These are phyloP conservation scores for Cephalopholis sonnerati DNA, from an alignment of 2,113 vertebrate species.

Conservation along the genomic window DNA sequence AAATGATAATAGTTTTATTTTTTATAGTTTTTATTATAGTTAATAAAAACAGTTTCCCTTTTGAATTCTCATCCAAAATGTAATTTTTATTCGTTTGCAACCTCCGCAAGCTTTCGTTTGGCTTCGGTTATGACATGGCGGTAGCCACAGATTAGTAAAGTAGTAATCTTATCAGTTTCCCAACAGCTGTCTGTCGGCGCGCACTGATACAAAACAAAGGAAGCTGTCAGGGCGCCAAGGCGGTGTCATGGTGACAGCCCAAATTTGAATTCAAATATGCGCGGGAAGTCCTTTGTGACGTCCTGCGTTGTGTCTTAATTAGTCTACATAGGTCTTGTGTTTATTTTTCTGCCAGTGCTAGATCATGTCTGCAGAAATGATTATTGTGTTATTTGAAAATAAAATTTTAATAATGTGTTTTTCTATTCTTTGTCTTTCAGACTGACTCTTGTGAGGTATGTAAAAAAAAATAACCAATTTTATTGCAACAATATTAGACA, in stretches of 20 bases:
- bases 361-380: neutral
- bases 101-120: neutral
- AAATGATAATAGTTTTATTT: neutral
- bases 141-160: constrained; percentile 43
- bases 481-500: neutral
- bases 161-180: constrained; percentile 63
- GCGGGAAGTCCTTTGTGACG: constrained; percentile 74
- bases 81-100: neutral
- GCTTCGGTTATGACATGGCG: neutral
- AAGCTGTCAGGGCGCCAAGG: constrained; percentile 82
- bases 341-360: neutral
- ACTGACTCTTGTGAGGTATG: constrained; percentile 57
- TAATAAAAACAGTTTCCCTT: neutral
- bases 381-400: neutral
- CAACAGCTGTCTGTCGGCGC: constrained; percentile 77
- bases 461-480: neutral
- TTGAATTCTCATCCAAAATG: neutral
- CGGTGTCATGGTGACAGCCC: constrained; percentile 65
- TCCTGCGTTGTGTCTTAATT: neutral
- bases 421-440: constrained; percentile 42
- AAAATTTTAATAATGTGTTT: neutral
- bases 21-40: too few relatives aligned
- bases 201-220: constrained; percentile 82
- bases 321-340: too few relatives aligned
- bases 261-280: constrained; percentile 87